Evolutionary conservation across 1,140 invertebrate species (phyloP).

Genomic region (Zaprionus inermis): DNA sequence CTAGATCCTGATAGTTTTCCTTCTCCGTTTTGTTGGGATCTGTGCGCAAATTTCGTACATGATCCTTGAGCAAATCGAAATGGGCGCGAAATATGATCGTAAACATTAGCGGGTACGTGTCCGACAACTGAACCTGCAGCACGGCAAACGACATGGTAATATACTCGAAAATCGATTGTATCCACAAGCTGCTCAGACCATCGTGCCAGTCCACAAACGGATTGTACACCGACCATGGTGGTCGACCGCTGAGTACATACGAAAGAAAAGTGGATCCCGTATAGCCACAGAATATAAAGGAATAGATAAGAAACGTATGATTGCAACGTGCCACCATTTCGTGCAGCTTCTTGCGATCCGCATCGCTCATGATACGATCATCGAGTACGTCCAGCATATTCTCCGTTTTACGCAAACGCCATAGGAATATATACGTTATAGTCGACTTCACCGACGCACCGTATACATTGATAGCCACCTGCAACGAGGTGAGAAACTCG

Average conservation of each 20-base stretch:
- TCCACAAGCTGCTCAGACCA: conserved; percentile 49
- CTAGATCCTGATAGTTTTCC: conserved; percentile 62
- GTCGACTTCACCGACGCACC: conserved; percentile 58
- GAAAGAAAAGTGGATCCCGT: conserved; percentile 55
- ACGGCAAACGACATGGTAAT: conserved; percentile 62
- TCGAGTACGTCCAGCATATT: conserved; percentile 55
- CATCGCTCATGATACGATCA: conserved; percentile 39
- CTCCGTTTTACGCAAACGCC: conserved; percentile 50
- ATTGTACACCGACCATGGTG: conserved; percentile 66
- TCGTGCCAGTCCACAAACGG: conserved; percentile 65
- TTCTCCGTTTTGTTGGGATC: conserved; percentile 43
- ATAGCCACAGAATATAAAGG: conserved; percentile 57
- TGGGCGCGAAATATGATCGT: conserved; percentile 60
- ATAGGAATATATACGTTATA: conserved; percentile 53
- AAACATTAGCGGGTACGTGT: conserved; percentile 59
- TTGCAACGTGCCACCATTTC: conserved; percentile 64
- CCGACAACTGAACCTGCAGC: conserved; percentile 59
- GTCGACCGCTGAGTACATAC: conserved; percentile 46
- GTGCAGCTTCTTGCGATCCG: conserved; percentile 51
- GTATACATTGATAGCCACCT: conserved; percentile 66
- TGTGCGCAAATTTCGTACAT: conserved; percentile 46
- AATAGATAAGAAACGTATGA: conserved; percentile 55
- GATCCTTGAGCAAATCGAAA: conserved; percentile 60
- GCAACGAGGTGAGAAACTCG: conserved; percentile 68
- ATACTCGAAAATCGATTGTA: conserved; percentile 61